A percentile compares a stretch with the other conserved stretches of the same genome.
phyloP scores from a whole-genome alignment of 2,888 invertebrate species.

The Cephus nigrinus region DNA sequence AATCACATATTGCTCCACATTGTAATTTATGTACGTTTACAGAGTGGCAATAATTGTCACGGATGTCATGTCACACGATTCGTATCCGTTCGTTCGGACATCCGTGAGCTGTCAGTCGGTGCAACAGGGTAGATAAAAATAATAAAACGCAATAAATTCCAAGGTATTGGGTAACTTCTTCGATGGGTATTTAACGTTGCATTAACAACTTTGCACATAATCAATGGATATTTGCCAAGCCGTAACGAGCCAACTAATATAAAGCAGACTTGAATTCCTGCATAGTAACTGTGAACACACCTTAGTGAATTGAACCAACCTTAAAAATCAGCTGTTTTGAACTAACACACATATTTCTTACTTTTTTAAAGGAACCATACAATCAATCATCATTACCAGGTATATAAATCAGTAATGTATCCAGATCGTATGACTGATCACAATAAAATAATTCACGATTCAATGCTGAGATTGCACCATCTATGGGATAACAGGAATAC shows the following conservation, averaged over 20 bases:
- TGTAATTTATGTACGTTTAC: neutral
- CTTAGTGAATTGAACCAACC: neutral
- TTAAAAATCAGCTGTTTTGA: neutral
- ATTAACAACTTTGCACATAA: neutral
- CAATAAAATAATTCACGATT: neutral
- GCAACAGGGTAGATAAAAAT: neutral
- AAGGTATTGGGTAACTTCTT: neutral
- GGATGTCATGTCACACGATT: neutral
- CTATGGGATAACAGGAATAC: neutral
- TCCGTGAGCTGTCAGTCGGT: neutral
- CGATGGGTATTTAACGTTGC: neutral
- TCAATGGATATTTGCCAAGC: neutral
- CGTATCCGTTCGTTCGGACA: neutral
- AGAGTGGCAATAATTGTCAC: neutral
- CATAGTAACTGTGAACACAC: neutral
- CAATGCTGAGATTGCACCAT: neutral
- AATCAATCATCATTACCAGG: neutral
- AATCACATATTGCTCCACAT: neutral
- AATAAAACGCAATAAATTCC: neutral
- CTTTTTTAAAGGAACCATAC: neutral
- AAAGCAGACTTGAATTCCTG: neutral
- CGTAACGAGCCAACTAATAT: neutral
- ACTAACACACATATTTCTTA: neutral
- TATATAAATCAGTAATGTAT: neutral
- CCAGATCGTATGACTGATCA: neutral